Base-by-base conservation (phyloP, 2,888 invertebrate genomes). In the Aporophyla lueneburgensis region DNA sequence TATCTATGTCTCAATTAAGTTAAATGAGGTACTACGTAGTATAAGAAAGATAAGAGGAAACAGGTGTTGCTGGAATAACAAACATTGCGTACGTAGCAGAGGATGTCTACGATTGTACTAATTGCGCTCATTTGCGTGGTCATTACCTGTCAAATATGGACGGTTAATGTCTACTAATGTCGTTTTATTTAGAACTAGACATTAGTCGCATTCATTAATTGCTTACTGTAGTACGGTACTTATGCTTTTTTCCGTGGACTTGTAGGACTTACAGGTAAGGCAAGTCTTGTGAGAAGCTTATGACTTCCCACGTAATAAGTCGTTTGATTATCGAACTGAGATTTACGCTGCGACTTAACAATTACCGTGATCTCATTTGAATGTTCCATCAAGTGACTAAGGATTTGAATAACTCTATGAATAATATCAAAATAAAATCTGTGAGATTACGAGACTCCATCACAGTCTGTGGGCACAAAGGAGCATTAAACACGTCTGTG, bases 401-500 rank as follows among this genome's bases (percentile, higher is more conserved):
- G 71, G 74, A 69, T 59, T 78, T 86, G 76, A 71, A 74, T 79
- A 67, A 73, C 59, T 80, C 74, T 77, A 83, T 88, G 84, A 89
- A 88, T 88, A 87, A 81, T 88, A 89, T 88, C 83, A 78, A 85
- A 87, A 88, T 90, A 87, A 88, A 89, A 90, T 87, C 85, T 79
- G 81, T 62, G 76, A 85, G 88, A 90, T 86, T 87, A 87, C 79
- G 78, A 78, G 78, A 81, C 80, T 82, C 87, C 86, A 87, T 81
- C 87, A 89, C 91, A 90, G 85, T 90, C 87, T 86, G 89, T 89
- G 89, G 88, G 91, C 87, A 92, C 93, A 94, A 94, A 93, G 93
- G 90, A 83, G 91, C 91, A 93, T 95, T 93, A 93, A 93, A 91
- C 92, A 90, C 87, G 91, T 87, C 89, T 85, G 87, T 90, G 92